phyloP scores from a whole-genome alignment of 2,113 vertebrate species.

The Hemicordylus capensis region DNA sequence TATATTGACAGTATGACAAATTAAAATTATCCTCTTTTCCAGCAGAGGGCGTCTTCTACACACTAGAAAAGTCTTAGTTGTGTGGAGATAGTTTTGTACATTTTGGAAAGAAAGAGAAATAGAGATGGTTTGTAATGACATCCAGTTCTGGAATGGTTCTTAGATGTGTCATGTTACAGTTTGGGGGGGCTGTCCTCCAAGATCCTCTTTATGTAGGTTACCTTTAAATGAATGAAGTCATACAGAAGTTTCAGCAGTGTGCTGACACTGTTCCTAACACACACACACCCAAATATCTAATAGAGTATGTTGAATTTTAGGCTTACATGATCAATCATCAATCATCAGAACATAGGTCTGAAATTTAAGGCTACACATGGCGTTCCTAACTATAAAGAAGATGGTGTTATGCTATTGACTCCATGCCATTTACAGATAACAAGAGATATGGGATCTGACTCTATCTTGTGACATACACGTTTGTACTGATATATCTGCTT shows the following conservation, averaged over 20 bases:
- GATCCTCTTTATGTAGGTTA: not conserved
- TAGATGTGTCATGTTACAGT: not conserved
- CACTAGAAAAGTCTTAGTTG: slow-evolving; percentile 29
- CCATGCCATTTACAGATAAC: not conserved
- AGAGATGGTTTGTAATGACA: not conserved
- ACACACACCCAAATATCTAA: not conserved
- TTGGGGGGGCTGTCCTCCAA: not conserved
- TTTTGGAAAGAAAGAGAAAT: no score
- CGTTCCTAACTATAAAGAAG: not conserved
- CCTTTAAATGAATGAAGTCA: not conserved
- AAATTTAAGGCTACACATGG: not conserved
- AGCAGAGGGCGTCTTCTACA: slow-evolving; percentile 80
- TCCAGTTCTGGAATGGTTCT: rapidly evolving
- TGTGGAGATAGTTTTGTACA: slow-evolving; percentile 2
- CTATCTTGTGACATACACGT: not conserved
- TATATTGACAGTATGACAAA: not conserved
- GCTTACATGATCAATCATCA: not conserved
- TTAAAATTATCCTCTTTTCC: slow-evolving; percentile 60
- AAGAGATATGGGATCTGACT: not conserved
- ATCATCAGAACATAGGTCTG: not conserved
- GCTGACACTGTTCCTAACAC: not conserved
- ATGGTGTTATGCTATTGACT: not conserved
- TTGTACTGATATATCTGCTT: not conserved
- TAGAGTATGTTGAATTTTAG: not conserved
- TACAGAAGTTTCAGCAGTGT: not conserved